Evolutionary conservation across 2,797 vertebrate species (phyloP).

Genomic region (Silurus aristotelis): DNA sequence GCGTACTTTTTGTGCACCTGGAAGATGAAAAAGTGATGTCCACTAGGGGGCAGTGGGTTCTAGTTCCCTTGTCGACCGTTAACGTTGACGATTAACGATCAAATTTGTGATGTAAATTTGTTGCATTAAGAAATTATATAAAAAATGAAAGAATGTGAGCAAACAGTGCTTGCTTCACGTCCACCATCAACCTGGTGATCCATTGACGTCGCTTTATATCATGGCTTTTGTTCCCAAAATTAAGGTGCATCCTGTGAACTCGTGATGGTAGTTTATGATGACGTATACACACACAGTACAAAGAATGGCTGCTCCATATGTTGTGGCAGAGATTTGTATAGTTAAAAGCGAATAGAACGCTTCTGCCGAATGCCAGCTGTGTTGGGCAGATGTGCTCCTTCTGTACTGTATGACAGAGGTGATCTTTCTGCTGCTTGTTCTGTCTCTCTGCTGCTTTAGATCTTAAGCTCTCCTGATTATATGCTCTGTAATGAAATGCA

Average conservation of each 20-base stretch:
- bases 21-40: background rate
- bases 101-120: background rate
- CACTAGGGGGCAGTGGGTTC: background rate
- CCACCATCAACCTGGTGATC: background rate
- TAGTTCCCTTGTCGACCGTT: background rate
- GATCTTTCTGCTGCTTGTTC: conserved; percentile 12
- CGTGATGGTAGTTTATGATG: background rate
- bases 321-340: background rate
- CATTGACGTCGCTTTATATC: background rate
- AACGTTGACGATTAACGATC: background rate
- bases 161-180: background rate
- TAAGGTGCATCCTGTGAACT: background rate
- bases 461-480: background rate
- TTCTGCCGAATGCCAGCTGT: background rate
- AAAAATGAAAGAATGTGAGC: no score
- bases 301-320: background rate
- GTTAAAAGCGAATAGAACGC: background rate
- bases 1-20: background rate
- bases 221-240: no score
- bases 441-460: conserved; percentile 4
- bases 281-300: background rate
- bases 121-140: background rate
- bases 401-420: background rate
- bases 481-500: background rate
- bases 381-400: conserved; percentile 1